Evolutionary conservation across 2,797 vertebrate species (phyloP).

Genomic region (Molossus alvarezi): DNA sequence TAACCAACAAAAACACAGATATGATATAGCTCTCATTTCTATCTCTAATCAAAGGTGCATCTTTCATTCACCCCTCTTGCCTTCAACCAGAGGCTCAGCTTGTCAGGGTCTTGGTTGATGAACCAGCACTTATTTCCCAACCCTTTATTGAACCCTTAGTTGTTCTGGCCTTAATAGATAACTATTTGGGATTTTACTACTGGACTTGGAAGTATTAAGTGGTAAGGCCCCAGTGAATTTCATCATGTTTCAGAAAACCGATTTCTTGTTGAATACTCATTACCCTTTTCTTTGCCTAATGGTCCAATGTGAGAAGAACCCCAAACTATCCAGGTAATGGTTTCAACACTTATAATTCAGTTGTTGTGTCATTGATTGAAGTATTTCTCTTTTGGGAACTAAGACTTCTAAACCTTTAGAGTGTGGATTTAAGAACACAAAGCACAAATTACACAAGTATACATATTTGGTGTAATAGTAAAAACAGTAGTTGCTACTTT

Average conservation of each 20-base stretch:
- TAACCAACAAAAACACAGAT: not conserved
- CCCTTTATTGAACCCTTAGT: not conserved
- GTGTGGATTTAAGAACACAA: not conserved
- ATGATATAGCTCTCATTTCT: not conserved
- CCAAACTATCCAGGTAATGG: not conserved
- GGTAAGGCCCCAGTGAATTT: not conserved
- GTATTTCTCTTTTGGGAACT: not conserved
- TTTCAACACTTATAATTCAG: conserved; percentile 18
- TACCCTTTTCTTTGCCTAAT: not conserved
- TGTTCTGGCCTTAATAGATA: not conserved
- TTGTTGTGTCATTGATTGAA: conserved; percentile 8
- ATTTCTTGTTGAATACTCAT: not conserved
- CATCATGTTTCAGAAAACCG: not conserved
- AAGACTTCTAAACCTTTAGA: not conserved
- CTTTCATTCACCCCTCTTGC: not conserved
- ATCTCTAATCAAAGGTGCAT: not conserved
- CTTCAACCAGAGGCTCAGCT: not conserved
- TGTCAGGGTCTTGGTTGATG: not conserved
- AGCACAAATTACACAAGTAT: not conserved
- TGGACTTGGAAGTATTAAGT: not conserved
- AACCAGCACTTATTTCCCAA: conserved; percentile 10
- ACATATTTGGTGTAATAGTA: not conserved
- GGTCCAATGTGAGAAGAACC: not conserved
- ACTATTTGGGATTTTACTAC: not conserved
- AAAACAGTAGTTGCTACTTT: not conserved